Evolutionary conservation across 2,797 vertebrate genomes (phyloP).

Genomic region (Lacerta bilineata): DNA sequence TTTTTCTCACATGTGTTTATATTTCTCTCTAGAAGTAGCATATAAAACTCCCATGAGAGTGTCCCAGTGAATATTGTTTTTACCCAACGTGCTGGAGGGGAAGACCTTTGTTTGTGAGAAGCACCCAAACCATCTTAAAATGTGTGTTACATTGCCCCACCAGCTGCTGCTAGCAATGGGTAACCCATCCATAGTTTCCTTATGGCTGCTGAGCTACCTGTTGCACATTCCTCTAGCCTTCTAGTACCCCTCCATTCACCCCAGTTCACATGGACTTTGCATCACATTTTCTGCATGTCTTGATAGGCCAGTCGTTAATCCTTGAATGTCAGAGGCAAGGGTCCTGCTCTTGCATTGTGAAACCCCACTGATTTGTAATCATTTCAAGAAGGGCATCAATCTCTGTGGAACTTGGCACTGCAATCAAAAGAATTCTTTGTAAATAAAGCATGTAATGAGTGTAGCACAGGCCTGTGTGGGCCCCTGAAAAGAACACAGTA

Average conservation of each 20-base stretch:
- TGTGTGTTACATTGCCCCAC: neutral
- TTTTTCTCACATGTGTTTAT: neutral
- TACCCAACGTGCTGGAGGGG: neutral
- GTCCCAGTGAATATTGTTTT: neutral
- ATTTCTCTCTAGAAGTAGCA: neutral
- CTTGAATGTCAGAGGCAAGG: slow-evolving; percentile 36
- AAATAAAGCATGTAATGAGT: neutral
- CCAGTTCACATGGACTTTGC: neutral
- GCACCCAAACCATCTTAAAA: neutral
- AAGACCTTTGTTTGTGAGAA: neutral
- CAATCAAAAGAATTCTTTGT: slow-evolving; percentile 62
- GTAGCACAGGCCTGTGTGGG: neutral
- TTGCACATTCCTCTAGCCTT: neutral
- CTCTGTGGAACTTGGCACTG: accelerated
- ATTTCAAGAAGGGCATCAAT: neutral
- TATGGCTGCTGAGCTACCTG: neutral
- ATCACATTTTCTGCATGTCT: neutral
- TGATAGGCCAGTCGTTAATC: slow-evolving; percentile 4
- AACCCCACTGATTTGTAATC: slow-evolving; percentile 11
- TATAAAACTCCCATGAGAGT: neutral
- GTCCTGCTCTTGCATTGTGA: neutral
- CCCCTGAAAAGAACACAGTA: slow-evolving; percentile 26
- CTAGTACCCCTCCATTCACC: neutral
- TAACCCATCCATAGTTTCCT: neutral
- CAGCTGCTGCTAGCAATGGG: neutral